Conservation (phyloP, 2,888 invertebrate species). For the Lacanobia oleracea region DNA sequence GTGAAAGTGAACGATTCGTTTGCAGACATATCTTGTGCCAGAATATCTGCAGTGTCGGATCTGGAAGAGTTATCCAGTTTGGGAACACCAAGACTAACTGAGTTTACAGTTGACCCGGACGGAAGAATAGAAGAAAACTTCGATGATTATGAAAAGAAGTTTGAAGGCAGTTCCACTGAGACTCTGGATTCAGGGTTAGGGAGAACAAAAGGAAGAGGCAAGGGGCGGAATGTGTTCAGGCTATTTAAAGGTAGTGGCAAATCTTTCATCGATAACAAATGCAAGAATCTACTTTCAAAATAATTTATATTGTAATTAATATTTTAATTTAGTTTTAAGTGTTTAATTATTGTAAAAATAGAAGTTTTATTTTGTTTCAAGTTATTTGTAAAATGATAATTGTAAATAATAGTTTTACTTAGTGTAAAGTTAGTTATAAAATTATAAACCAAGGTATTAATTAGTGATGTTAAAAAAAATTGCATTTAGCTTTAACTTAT, state of each 20-base stretch:
- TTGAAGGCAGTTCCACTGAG: conserved; percentile 25
- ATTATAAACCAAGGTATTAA: too few species aligned
- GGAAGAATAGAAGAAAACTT: conserved; percentile 44
- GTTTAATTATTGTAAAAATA: too few species aligned
- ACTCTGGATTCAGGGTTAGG: conserved; percentile 58
- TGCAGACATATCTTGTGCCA: conserved; percentile 73
- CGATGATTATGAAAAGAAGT: conserved; percentile 39
- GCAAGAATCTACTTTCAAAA: conserved; percentile 33
- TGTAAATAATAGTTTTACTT: too few species aligned
- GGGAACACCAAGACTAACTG: conserved; percentile 42
- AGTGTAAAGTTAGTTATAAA: too few species aligned
- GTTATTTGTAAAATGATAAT: background rate
- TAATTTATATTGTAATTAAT: background rate
- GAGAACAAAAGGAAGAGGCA: conserved; percentile 21
- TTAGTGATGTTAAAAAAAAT: too few species aligned
- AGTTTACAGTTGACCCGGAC: conserved; percentile 41
- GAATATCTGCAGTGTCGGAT: conserved; percentile 65
- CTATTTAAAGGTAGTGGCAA: conserved; percentile 62
- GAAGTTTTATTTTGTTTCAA: background rate
- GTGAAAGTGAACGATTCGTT: conserved; percentile 72
- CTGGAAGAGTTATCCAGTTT: conserved; percentile 42
- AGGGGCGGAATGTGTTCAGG: conserved; percentile 54
- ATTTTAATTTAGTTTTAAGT: conserved; percentile 1
- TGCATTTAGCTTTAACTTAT: too few species aligned
- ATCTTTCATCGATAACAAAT: conserved; percentile 60